These are phyloP conservation scores for Notechis scutatus DNA, from an alignment of 2,113 vertebrate species.

Conservation along the genomic window DNA sequence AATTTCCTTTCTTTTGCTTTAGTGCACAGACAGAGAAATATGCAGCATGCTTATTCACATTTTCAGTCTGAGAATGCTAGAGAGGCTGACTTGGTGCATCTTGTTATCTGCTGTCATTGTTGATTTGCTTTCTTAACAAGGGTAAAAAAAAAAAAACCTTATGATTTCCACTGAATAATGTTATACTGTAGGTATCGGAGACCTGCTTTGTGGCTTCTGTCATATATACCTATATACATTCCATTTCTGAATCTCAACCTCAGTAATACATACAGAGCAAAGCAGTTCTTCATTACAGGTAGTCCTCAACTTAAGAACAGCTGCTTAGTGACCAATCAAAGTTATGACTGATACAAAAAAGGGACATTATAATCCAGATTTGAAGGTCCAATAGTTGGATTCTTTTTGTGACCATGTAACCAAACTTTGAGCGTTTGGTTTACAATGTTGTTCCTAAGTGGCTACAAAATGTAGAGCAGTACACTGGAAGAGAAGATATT, in stretches of 20 bases:
- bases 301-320: neutral
- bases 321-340: neutral
- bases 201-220: neutral
- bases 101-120: neutral
- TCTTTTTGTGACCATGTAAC: neutral
- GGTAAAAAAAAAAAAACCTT: neutral
- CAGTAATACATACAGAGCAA: neutral
- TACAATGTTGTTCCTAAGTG: neutral
- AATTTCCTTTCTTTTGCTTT: slow-evolving; percentile 27
- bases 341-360: neutral
- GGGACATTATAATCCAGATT: neutral
- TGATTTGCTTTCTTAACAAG: slow-evolving; percentile 36
- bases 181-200: slow-evolving; percentile 13
- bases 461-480: neutral
- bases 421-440: neutral
- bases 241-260: neutral
- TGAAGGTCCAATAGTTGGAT: neutral
- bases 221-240: neutral
- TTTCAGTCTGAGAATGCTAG: slow-evolving; percentile 10
- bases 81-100: neutral
- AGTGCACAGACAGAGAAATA: neutral
- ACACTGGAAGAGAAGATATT: neutral
- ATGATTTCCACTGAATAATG: neutral
- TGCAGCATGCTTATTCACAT: neutral
- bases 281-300: neutral